These are phyloP conservation scores for Mionectes olivaceus DNA, from an alignment of 2,797 vertebrate species.

Conservation along the genomic window DNA sequence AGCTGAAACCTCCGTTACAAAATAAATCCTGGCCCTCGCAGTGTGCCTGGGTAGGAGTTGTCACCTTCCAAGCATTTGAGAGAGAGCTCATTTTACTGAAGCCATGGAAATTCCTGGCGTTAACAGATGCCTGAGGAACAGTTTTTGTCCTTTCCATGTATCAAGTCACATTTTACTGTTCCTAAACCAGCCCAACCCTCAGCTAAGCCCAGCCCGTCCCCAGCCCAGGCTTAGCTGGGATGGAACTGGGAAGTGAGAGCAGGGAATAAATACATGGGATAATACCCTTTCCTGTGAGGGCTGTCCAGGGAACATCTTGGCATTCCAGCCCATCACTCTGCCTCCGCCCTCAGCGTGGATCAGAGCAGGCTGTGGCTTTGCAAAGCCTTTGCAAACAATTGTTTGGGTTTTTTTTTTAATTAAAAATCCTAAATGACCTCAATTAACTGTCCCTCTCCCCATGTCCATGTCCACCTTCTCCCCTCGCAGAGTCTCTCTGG, in stretches of 20 bases:
- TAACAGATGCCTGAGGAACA: neutral
- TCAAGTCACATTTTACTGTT: neutral
- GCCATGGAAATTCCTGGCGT: neutral
- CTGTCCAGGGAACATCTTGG: neutral
- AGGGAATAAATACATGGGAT: fast-evolving
- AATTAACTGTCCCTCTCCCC: neutral
- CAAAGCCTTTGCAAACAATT: neutral
- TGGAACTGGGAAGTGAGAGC: neutral
- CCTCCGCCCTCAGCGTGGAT: neutral
- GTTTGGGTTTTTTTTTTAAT: fast-evolving
- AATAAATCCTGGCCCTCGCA: neutral
- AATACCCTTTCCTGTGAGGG: fast-evolving
- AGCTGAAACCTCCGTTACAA: neutral
- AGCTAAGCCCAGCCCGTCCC: neutral
- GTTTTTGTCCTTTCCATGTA: neutral
- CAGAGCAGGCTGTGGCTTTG: neutral
- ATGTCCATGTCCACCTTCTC: neutral
- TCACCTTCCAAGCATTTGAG: neutral
- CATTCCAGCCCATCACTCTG: fast-evolving
- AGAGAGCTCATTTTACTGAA: neutral
- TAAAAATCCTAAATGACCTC: fast-evolving
- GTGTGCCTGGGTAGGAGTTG: neutral
- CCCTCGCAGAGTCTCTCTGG: slow-evolving; percentile 88
- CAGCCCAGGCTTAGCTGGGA: neutral
- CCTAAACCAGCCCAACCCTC: neutral